A percentile compares a stretch with the other conserved stretches of the same genome.
Evolutionary conservation across 92 coral and sea anemone genomes (phyloP).

Genomic region (Paramuricea clavata): DNA sequence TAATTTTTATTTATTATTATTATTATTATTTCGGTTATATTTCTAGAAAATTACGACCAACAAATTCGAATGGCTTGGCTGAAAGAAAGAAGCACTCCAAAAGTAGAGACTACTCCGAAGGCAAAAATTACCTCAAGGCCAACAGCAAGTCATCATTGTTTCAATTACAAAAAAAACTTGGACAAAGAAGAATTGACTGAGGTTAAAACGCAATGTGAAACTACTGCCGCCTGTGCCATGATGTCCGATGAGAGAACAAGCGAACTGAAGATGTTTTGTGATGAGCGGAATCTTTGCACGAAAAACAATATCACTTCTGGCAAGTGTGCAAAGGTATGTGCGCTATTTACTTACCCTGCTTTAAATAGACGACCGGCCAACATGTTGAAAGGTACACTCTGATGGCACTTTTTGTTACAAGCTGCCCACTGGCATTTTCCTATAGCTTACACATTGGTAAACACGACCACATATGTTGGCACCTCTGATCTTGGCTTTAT

Average conservation of each 20-base stretch:
- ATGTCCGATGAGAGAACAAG: background rate
- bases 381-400: too few species aligned
- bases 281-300: background rate
- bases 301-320: constrained; percentile 16
- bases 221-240: constrained; percentile 1
- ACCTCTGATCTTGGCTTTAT: too few species aligned
- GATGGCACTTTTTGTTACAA: too few species aligned
- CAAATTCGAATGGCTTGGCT: background rate
- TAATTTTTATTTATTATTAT: too few species aligned
- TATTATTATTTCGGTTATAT: too few species aligned
- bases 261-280: constrained; percentile 20
- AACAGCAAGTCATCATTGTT: background rate
- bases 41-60: constrained; percentile 2
- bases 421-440: too few species aligned
- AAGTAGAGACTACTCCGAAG: background rate
- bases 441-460: too few species aligned
- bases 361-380: too few species aligned
- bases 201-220: background rate
- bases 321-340: constrained; percentile 23
- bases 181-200: background rate
- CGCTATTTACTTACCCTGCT: too few species aligned
- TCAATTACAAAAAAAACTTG: background rate
- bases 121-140: background rate
- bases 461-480: too few species aligned
- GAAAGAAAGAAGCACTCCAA: background rate